Base-by-base conservation (phyloP, 2,888 invertebrate genomes). In the Heliconius cydno region DNA sequence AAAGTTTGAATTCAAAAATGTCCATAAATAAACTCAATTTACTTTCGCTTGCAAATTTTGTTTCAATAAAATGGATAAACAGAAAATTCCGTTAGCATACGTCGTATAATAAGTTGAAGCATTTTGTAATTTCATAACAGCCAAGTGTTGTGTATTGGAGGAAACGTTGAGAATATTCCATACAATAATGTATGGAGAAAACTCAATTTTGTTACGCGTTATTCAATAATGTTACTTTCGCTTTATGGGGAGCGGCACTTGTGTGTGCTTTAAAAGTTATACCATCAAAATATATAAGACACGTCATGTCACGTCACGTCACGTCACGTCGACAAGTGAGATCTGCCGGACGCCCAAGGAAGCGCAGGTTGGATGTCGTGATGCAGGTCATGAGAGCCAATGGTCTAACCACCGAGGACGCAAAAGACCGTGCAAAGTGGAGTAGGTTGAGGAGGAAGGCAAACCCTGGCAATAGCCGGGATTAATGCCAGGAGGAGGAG, bases 51-150 rank as follows among this genome's bases (percentile, higher is more conserved):
- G 77, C 79, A 83, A 60, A 83, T 80, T 76, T 71, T 63, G 76
- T 81, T 68, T 76, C 79, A 83, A 83, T 77, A 82, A 83, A 83
- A 80, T 83, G 82, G 78, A 82, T 82, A 78, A 74, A 77, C 68
- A 65, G 70, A 60, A 73, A 76, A 81, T 74, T 80, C 79, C 70
- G 82, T 82, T 80, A 80, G 77, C 78, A 71, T 71, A 65, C 65
- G 57, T 78, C 68, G 52, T 34, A 34, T 65, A 46, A 71, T 72
- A 71, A 60, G 72, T 66, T 57, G 73, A 15, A 72, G 28, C 52
- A 72, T 34, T 72, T 34, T 38, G 52, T 63, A 65, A 78, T 72
- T 63, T 72, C 63, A 19, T 72, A 72, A 34, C 46, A 63, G 25
- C 71, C 41, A 65, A 77, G 46, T 63, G 71, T 71, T 63, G 71